Base-by-base conservation (phyloP, 1,140 invertebrate species). In the Hylyphantes graminicola region DNA sequence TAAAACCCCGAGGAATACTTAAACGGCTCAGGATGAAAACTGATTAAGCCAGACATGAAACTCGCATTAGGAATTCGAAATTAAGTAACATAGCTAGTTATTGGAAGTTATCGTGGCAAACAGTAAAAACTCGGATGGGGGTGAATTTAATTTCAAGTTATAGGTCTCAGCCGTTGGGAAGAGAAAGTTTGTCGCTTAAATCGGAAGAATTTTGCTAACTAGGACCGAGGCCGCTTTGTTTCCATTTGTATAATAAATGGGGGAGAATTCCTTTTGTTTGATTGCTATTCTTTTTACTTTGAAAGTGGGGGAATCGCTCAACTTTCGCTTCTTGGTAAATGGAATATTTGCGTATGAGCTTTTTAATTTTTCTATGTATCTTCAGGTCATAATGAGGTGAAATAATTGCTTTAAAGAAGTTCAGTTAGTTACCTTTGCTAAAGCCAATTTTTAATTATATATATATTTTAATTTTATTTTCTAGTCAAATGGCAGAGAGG, bases 11-110 rank as follows among this genome's bases (percentile, higher is more conserved):
- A 54, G 68, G 79, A 81, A 81, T 81, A 81, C 79, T 81, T 81
- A 63, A 81, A 81, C 72, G 79, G 68, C 21, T 17, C 67, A 51
- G 65, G 57, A n/a, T 19, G 55, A n/a, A 81, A 81, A 81, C 79
- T 81, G 79, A 81, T 81, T 81, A 81, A 81, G 79, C 65, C 68
- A 73, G 55, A 81, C 79, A 81, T 81, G 79, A 81, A 81, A 81
- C 79, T 81, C 79, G 79, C 79, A 81, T 81, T 81, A 81, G 79
- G 79, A 81, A 81, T 81, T 73, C 67, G 67, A 81, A 81, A 81
- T 81, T 81, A 81, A 81, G 79, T 81, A 73, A 81, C 79, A 81
- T 64, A 48, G 67, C 79, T 61, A 81, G 79, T 81, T 81, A 81
- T 81, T 81, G 79, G 68, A 81, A 81, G 79, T 81, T 81, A 81